A percentile compares a stretch with the other conserved stretches of the same genome.
phyloP scores from a whole-genome alignment of 2,113 vertebrate genomes.

The Pholis gunnellus region DNA sequence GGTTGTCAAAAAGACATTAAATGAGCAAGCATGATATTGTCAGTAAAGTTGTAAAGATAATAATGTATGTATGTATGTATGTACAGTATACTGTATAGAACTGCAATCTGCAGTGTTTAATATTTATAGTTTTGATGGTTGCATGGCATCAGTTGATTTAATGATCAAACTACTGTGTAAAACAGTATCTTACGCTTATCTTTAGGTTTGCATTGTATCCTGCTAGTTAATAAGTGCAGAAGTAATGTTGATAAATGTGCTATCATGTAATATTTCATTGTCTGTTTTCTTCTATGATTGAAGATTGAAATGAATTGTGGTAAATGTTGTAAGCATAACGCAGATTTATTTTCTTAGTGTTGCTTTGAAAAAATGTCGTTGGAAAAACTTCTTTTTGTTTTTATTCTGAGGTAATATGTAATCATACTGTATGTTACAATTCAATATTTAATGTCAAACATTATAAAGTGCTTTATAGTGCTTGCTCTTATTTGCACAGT shows the following conservation, averaged over 20 bases:
- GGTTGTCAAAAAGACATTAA: constrained; percentile 6
- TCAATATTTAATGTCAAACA: constrained; percentile 34
- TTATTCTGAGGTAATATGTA: constrained; percentile 24
- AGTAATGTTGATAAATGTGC: constrained; percentile 25
- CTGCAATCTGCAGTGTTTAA: constrained; percentile 17
- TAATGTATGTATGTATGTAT: constrained; percentile 18
- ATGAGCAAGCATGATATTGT: constrained; percentile 27
- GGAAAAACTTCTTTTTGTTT: neutral
- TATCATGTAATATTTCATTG: constrained; percentile 24
- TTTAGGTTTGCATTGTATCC: constrained; percentile 53
- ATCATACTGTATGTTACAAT: constrained; percentile 10
- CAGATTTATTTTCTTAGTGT: constrained; percentile 35
- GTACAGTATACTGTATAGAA: constrained; percentile 13
- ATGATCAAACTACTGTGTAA: constrained; percentile 34
- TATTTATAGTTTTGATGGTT: constrained; percentile 23
- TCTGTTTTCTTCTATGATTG: constrained; percentile 35
- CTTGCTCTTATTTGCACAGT: constrained; percentile 66
- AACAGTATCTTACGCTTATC: too few species aligned
- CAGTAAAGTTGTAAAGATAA: constrained; percentile 1
- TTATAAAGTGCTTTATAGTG: constrained; percentile 39
- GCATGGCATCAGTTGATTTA: constrained; percentile 48
- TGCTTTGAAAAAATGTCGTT: constrained; percentile 23
- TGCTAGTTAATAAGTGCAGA: constrained; percentile 38
- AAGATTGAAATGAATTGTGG: constrained; percentile 28
- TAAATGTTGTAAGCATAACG: constrained; percentile 26